Conservation (phyloP, 2,113 vertebrate genomes). For the Cyprinus carpio region DNA sequence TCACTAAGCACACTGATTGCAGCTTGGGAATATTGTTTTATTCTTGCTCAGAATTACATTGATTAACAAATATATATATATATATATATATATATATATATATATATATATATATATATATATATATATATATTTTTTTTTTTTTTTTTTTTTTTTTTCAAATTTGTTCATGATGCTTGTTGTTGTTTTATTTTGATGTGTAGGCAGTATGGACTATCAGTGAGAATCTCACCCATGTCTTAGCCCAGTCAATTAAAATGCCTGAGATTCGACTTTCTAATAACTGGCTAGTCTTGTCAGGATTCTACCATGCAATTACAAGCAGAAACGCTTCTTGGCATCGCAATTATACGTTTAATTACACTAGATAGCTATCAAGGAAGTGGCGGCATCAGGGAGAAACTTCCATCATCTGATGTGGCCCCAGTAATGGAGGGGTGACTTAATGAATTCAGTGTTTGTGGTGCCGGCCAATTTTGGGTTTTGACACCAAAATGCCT, state of each 20-base stretch:
- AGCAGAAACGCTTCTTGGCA: slow-evolving; percentile 58
- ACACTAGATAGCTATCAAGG: slow-evolving; percentile 68
- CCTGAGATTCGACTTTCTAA: slow-evolving; percentile 49
- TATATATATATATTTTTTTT: too few relatives aligned
- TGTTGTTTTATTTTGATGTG: background rate
- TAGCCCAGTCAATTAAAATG: slow-evolving; percentile 51
- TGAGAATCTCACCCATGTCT: slow-evolving; percentile 34
- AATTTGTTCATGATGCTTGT: background rate
- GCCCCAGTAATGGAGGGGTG: slow-evolving; percentile 56
- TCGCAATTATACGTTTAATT: slow-evolving; percentile 73
- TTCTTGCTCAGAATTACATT: background rate
- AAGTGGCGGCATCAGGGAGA: slow-evolving; percentile 60
- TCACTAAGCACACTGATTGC: background rate
- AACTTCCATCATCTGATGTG: slow-evolving; percentile 60
- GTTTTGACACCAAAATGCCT: slow-evolving; percentile 56
- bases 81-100: too few relatives aligned
- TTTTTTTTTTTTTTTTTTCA: too few relatives aligned
- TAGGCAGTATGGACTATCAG: background rate
- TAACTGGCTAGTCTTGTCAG: slow-evolving; percentile 39
- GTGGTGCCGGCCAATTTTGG: slow-evolving; percentile 61
- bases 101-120: too few relatives aligned
- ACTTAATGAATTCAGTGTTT: slow-evolving; percentile 70
- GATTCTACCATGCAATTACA: slow-evolving; percentile 59
- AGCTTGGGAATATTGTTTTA: background rate
- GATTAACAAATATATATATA: background rate